Base-by-base conservation (phyloP, 2,888 invertebrate species). In the Philonicus albiceps region DNA sequence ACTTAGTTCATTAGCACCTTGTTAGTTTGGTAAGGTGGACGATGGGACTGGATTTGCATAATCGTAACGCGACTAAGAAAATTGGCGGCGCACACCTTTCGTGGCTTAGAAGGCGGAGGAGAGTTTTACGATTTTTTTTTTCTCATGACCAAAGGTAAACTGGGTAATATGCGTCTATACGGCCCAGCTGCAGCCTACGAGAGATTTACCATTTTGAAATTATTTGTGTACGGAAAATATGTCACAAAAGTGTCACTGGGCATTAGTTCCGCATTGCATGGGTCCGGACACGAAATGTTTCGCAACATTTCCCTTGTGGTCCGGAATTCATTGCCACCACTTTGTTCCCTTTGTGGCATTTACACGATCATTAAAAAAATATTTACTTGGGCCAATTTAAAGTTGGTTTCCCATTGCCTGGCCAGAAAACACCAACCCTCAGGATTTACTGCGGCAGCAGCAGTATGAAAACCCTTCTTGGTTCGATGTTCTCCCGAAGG, bases 201-300 rank as follows among this genome's bases (percentile, higher is more conserved):
- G 22, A 30, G 27, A 78, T 43, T 78, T 78, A 49, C 43, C 13
- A 43, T 78, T 78, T 78, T 53, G 16, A 78, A 78, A 49, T 78
- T 30, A 27, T 49, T 34, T 78, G 78, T 78, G 49, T 86, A 86
- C 86, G 22, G 81, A 83, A 86, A 86, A 86, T 75, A 87, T 87
- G 87, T 87, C 86, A 86, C 6, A 84, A 83, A 84, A 86, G 43
- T 84, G 64, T 86, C 87, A 87, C 2, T 0, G 30, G 49, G 19
- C 30, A 87, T 87, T 87, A 43, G 87, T 72, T 49, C 73, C 87
- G 85, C 72, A 74, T 53, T 81, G 75, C 87, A 85, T 53, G 84
- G 64, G 80, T 72, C 34, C 78, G 22, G 22, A 43, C 37, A 22
- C 31, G 22, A 76, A 76, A 34, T 78, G 78, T 78, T 78, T 78